Percentiles rank a stretch among this genome's conserved stretches.
These are phyloP conservation scores for Microtus pennsylvanicus DNA, from an alignment of 2,113 vertebrate genomes.

Conservation along the genomic window DNA sequence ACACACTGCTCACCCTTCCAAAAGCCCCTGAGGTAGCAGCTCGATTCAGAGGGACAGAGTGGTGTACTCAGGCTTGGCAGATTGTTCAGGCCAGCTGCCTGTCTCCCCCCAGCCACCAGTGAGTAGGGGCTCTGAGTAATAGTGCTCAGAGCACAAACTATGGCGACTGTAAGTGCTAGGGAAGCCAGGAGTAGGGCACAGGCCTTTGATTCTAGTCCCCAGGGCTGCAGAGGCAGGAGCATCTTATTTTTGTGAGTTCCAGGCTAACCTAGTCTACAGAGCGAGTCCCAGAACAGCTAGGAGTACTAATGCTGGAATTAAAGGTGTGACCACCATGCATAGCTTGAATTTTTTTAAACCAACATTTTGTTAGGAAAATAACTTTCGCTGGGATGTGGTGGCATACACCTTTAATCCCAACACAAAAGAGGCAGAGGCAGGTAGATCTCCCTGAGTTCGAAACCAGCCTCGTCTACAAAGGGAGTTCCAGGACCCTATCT, in stretches of 20 bases:
- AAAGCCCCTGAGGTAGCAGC: background rate
- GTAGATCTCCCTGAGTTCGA: background rate
- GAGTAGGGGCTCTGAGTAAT: background rate
- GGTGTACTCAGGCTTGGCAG: background rate
- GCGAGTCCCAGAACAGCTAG: background rate
- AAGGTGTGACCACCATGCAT: background rate
- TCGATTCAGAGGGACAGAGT: background rate
- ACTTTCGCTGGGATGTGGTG: background rate
- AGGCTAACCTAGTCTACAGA: background rate
- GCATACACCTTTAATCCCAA: background rate
- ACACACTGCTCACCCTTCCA: background rate
- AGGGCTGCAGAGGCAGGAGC: background rate
- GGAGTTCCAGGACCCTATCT: background rate
- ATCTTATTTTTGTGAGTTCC: background rate
- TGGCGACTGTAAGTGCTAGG: background rate
- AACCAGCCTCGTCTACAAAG: background rate
- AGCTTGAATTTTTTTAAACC: background rate
- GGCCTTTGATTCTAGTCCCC: background rate
- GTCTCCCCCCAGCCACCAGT: background rate
- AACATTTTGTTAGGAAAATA: constrained; percentile 23
- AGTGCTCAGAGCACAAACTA: background rate
- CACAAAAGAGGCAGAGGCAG: background rate
- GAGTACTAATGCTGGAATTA: background rate
- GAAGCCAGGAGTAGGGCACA: background rate
- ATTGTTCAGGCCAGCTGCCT: background rate